Conservation (phyloP, 2,113 vertebrate genomes). For the Myotis brandtii region DNA sequence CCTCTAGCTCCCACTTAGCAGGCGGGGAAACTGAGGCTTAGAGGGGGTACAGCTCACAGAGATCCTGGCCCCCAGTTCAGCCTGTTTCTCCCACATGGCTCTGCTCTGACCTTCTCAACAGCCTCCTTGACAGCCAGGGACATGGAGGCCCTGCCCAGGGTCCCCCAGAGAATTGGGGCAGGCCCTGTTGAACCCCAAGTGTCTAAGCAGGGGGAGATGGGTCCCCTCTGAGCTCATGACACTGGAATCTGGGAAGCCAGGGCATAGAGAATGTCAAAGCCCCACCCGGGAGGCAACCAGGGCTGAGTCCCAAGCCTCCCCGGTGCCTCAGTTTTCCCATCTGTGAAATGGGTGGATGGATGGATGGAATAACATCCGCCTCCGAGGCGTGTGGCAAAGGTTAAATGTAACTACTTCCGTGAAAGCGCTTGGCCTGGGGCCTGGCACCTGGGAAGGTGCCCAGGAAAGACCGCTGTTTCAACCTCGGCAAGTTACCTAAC, state of each 20-base stretch:
- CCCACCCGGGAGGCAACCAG: neutral
- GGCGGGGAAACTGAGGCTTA: neutral
- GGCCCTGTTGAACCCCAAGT: neutral
- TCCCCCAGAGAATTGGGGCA: neutral
- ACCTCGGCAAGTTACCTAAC: neutral
- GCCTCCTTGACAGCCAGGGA: neutral
- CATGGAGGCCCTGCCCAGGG: neutral
- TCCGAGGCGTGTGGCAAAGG: neutral
- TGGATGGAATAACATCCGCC: neutral
- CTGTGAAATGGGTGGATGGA: neutral
- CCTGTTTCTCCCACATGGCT: neutral
- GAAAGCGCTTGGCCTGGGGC: neutral
- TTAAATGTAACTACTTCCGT: neutral
- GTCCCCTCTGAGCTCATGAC: neutral
- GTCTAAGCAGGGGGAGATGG: neutral
- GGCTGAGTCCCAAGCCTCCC: neutral
- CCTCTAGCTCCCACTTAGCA: neutral
- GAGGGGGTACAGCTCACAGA: neutral
- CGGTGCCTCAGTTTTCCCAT: neutral
- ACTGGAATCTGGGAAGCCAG: neutral
- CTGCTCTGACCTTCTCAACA: neutral
- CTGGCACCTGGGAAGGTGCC: neutral
- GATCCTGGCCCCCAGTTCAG: accelerated
- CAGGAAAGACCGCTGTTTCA: accelerated
- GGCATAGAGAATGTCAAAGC: neutral